Evolutionary conservation across 2,113 vertebrate species (phyloP).

Genomic region (Thomomys bottae): DNA sequence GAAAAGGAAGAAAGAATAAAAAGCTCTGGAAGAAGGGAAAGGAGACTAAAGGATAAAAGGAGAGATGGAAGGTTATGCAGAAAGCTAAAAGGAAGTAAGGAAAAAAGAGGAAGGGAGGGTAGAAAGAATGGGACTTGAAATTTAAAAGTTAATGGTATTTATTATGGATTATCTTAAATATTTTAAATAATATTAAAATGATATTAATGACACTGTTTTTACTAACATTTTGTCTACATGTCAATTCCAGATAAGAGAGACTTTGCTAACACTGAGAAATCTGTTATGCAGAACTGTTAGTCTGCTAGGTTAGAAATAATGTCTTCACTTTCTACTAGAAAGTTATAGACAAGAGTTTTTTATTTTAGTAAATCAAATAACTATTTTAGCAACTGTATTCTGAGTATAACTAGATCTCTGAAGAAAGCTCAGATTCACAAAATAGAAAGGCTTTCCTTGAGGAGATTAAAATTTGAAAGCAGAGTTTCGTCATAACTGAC

Average conservation of each 20-base stretch:
- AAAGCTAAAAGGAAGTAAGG: too few relatives aligned
- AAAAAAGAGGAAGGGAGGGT: too few relatives aligned
- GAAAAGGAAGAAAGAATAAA: too few relatives aligned
- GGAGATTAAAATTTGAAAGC: constrained; percentile 30
- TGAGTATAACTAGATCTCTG: not conserved
- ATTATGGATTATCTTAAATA: not conserved
- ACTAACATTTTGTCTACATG: not conserved
- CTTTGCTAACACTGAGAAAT: constrained; percentile 22
- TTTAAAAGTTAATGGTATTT: constrained; percentile 17
- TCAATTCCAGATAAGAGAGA: not conserved
- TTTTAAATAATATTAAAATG: not conserved
- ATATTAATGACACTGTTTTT: not conserved
- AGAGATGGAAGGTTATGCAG: not conserved
- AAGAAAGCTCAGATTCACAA: not conserved
- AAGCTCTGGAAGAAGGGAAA: not conserved
- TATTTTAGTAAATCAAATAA: constrained; percentile 23
- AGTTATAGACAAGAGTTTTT: constrained; percentile 2
- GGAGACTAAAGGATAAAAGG: not conserved
- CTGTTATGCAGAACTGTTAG: not conserved
- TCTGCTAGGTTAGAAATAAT: constrained; percentile 11
- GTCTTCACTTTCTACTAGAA: not conserved
- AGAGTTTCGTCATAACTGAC: not conserved
- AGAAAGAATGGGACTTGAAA: not conserved
- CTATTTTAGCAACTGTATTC: not conserved
- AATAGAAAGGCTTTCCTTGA: not conserved